Evolutionary conservation across 2,113 vertebrate species (phyloP).

Genomic region (Physeter macrocephalus): DNA sequence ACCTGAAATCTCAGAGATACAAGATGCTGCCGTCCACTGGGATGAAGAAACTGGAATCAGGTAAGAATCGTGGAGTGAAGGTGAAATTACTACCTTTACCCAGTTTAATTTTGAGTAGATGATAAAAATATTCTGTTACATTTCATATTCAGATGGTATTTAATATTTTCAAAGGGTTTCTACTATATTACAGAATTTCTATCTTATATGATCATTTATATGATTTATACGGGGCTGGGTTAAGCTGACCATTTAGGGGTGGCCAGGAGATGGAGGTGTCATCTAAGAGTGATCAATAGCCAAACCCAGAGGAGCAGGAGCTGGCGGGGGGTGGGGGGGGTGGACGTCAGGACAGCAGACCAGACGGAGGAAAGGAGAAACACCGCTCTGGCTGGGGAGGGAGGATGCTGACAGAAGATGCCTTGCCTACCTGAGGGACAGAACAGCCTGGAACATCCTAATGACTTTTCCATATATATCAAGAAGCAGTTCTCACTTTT

Average conservation of each 20-base stretch:
- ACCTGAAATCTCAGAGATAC: neutral
- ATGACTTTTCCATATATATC: neutral
- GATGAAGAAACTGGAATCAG: neutral
- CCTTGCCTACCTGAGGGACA: neutral
- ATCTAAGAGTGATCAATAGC: accelerated
- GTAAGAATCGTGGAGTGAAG: neutral
- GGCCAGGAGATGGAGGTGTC: neutral
- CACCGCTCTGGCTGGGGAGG: neutral
- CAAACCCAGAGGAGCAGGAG: neutral
- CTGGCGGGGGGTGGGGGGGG: neutral
- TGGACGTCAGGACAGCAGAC: neutral
- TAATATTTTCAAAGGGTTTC: neutral
- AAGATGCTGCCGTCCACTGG: neutral
- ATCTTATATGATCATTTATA: neutral
- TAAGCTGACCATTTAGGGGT: neutral
- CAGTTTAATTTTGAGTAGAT: neutral
- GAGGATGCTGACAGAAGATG: neutral
- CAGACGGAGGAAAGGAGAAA: neutral
- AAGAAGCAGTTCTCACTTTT: neutral
- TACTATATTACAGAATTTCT: neutral
- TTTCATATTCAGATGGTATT: neutral
- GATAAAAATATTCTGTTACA: neutral
- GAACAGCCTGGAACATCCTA: neutral
- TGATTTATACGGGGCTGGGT: neutral
- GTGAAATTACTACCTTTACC: neutral